These are phyloP conservation scores for Callimorpha dominula DNA, from an alignment of 2,888 invertebrate species.

Conservation along the genomic window DNA sequence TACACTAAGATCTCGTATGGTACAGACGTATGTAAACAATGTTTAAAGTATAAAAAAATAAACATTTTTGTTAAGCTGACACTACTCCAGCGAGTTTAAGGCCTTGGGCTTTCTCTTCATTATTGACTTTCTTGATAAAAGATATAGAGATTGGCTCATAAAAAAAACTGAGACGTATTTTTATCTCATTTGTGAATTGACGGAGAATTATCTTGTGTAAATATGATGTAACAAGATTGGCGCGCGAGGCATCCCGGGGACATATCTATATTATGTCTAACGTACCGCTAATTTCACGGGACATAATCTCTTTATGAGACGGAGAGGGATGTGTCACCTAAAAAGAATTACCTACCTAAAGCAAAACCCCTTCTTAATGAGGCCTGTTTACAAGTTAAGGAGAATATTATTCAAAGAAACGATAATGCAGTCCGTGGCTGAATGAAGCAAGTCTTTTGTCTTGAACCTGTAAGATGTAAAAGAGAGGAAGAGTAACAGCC, in stretches of 20 bases:
- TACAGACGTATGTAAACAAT: conserved; percentile 43
- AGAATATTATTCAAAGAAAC: too few species aligned
- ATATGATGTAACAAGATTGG: background rate
- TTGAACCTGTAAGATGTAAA: too few species aligned
- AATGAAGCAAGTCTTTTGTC: too few species aligned
- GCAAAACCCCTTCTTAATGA: too few species aligned
- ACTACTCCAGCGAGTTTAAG: background rate
- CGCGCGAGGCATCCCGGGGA: background rate
- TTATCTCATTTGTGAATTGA: background rate
- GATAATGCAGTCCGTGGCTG: too few species aligned
- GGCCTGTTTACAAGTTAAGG: too few species aligned
- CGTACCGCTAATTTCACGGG: background rate
- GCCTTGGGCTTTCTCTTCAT: background rate
- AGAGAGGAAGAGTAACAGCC: too few species aligned
- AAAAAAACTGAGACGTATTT: background rate
- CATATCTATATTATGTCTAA: background rate
- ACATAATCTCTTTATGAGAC: background rate
- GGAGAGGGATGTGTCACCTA: too few species aligned
- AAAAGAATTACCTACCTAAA: too few species aligned
- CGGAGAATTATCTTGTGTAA: background rate
- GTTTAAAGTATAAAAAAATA: background rate
- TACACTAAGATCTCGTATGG: conserved; percentile 23
- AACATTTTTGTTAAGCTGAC: background rate
- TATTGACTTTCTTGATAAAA: background rate
- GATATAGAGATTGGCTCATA: background rate